A percentile compares a stretch with the other conserved stretches of the same genome.
Conservation (phyloP, 64 coral and sea anemone genomes). For the Porites australiensis region DNA sequence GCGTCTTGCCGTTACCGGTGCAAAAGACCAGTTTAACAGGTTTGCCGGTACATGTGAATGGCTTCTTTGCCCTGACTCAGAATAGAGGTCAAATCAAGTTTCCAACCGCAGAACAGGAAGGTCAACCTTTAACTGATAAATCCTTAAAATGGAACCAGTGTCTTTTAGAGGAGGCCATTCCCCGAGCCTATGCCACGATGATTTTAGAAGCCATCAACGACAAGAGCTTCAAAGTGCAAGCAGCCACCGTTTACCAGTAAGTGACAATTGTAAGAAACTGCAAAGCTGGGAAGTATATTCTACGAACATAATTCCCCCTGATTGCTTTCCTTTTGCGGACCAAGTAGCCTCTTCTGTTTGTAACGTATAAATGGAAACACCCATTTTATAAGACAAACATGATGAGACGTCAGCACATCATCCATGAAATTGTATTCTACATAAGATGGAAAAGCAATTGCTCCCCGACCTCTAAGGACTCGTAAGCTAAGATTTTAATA, state of each 20-base stretch:
- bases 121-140: constrained; percentile 66
- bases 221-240: background rate
- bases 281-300: too few relatives aligned
- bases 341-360: too few relatives aligned
- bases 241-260: constrained; percentile 53
- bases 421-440: too few relatives aligned
- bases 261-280: constrained; percentile 55
- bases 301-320: too few relatives aligned
- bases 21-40: constrained; percentile 76
- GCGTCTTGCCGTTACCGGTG: constrained; percentile 90
- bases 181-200: constrained; percentile 75
- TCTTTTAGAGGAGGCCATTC: constrained; percentile 80
- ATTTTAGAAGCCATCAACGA: constrained; percentile 38
- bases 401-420: too few relatives aligned
- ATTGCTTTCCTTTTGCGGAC: too few relatives aligned
- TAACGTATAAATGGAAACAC: too few relatives aligned
- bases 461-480: too few relatives aligned
- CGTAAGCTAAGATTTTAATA: too few relatives aligned
- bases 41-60: constrained; percentile 92
- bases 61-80: constrained; percentile 92
- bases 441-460: too few relatives aligned
- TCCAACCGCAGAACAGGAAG: constrained; percentile 84
- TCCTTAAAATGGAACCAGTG: constrained; percentile 79
- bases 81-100: constrained; percentile 90
- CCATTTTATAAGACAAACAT: too few relatives aligned